Percentiles rank a stretch among this genome's conserved stretches.
Conservation (phyloP, 2,113 vertebrate species). For the Melanerpes formicivorus region DNA sequence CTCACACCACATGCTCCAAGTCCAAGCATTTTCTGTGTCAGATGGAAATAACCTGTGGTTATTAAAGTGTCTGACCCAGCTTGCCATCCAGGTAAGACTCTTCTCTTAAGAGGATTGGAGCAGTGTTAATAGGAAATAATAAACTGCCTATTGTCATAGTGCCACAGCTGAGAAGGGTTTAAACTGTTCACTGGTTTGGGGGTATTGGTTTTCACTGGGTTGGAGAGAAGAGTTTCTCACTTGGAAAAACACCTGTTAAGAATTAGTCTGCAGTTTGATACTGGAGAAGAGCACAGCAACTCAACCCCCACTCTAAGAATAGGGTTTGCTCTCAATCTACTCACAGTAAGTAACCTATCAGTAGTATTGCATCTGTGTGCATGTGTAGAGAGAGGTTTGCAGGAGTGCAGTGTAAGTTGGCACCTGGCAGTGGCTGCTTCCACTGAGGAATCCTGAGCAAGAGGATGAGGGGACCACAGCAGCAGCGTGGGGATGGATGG, state of each 20-base stretch:
- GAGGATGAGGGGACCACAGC: too few relatives aligned
- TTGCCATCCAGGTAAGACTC: constrained; percentile 2
- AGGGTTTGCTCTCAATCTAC: not conserved
- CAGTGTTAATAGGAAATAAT: constrained; percentile 7
- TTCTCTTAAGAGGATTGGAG: constrained; percentile 76
- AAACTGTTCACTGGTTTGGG: not conserved
- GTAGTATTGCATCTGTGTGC: accelerated
- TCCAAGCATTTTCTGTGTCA: not conserved
- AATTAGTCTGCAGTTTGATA: not conserved
- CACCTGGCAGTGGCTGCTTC: accelerated
- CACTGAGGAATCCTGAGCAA: not conserved
- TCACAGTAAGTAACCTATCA: not conserved
- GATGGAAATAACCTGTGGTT: constrained; percentile 58
- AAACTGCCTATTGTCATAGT: not conserved
- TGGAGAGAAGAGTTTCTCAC: not conserved
- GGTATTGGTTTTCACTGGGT: not conserved
- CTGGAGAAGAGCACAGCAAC: accelerated
- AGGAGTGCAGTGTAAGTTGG: accelerated
- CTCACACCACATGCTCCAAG: not conserved
- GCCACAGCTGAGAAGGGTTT: not conserved
- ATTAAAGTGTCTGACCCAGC: constrained; percentile 59
- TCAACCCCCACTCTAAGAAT: accelerated
- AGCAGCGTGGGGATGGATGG: not conserved
- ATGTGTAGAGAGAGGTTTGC: accelerated
- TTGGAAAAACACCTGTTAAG: accelerated